Percentiles rank a stretch among this genome's conserved stretches.
Evolutionary conservation across 2,797 vertebrate genomes (phyloP).

Genomic region (Yasuhikotakia modesta): DNA sequence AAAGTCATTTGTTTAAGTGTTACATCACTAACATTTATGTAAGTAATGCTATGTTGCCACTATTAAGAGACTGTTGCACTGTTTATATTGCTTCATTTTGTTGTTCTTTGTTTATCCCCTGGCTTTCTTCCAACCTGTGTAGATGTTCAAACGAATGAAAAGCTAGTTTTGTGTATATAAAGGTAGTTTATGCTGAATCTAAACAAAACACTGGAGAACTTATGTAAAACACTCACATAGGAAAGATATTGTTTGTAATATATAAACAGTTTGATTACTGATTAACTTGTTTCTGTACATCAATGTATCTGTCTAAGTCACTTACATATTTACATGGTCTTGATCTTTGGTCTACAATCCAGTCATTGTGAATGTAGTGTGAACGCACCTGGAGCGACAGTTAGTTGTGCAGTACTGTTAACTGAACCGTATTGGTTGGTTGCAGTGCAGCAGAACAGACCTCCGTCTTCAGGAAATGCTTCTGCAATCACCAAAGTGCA

Average conservation of each 20-base stretch:
- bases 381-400: conserved; percentile 75
- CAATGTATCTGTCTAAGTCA: neutral
- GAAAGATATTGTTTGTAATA: neutral
- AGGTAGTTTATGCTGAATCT: too few relatives aligned
- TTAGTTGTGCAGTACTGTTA: conserved; percentile 83
- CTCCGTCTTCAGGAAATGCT: conserved; percentile 94
- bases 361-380: neutral
- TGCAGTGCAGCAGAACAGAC: conserved; percentile 87
- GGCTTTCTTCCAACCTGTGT: neutral
- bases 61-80: neutral
- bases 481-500: conserved; percentile 96
- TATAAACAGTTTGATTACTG: neutral
- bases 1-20: conserved; percentile 22
- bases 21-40: conserved; percentile 1
- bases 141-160: neutral
- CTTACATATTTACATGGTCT: conserved; percentile 14
- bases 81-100: conserved; percentile 19
- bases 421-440: conserved; percentile 85
- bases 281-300: neutral
- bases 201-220: neutral
- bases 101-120: neutral
- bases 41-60: conserved; percentile 5
- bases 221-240: neutral
- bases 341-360: neutral
- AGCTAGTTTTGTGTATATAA: too few relatives aligned